Base-by-base conservation (phyloP, 2,797 vertebrate species). In the Eutrigla gurnardus region DNA sequence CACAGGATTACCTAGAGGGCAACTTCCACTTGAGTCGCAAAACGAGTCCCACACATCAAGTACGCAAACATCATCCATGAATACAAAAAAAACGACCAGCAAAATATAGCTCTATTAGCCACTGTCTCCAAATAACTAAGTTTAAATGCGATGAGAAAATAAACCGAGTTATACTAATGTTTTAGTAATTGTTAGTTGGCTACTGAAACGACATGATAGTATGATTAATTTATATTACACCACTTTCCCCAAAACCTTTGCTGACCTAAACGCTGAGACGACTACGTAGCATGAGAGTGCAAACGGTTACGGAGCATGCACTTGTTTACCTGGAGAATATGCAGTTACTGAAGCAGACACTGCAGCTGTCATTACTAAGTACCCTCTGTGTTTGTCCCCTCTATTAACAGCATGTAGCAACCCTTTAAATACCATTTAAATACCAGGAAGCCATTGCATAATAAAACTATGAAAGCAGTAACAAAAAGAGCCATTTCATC, bases 151-250 rank as follows among this genome's bases (percentile, higher is more conserved):
- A 88, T 78, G 80, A 80, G 81, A 88, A 90, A 91, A 86, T 66
- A 91, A 88, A 86, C 80, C 73, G 17, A 65, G 82, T 73, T 88
- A 91, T 80, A 86, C 57, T 83, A 45, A 55, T 82, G 85, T 88
- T 91, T 93, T 88, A 92, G 89, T 92, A 84, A 89, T 77, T 81
- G 84, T 94, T 93, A 95, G 90, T 88, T 90, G 84, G 81, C 89
- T 91, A 92, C 70, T 87, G 85, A 89, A 92, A 90, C 50, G 52
- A 86, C 77, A 80, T 86, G 82, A 91, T 66, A 86, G 82, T 71
- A 73, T 77, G 90, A 78, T 89, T 92, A 91, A 89, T 88, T 85
- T 76, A 88, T 88, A 87, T 88, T 88, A 93, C 86, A 91, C 78
- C 74, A 76, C 65, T 88, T 77, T 25, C 25, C 80, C 82, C 64